Evolutionary conservation across 2,797 vertebrate genomes (phyloP), one percentile per base, ranked within the genome.

Genomic region (Paguma larvata): DNA sequence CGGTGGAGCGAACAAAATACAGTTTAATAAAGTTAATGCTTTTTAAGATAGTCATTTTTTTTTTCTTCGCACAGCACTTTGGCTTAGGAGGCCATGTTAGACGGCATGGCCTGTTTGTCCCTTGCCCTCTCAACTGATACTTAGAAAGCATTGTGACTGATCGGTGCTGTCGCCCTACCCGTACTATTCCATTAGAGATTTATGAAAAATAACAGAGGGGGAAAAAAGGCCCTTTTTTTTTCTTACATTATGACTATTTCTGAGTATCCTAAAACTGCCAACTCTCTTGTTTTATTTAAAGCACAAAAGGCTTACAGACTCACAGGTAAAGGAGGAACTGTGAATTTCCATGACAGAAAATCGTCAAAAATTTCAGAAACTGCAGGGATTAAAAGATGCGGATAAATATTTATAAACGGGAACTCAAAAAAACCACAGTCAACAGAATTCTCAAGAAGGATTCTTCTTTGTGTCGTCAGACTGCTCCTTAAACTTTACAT

Each of bases 361-460:
- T 77, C 90, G 83, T 97, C 90, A 80, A 96, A 80, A 92, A 75
- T 86, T 97, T 95, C 78, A 95, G 82, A 91, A 95, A 92, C 83
- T 73, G 27, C 38, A 56, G 68, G 78, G 85, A 95, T 96, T 97
- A 96, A 95, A 97, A 96, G 91, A 86, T 70, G 18, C 34, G 68
- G 65, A 97, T 97, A 97, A 97, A 97, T 97, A 97, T 97, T 97
- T 97, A 97, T 97, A 97, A 97, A 91, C 48, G n/a, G 95, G 83
- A 97, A 91, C 63, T 93, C 25, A 77, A 88, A 80, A 63, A 95
- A 84, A 83, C 83, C 48, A 41, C 27, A 95, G 83, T 94, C 93
- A 96, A 97, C 85, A 84, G 73, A 96, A 97, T 92, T 91, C 73
- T 97, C 82, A 77, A 83, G 88, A 79, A 96, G 63, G 41, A 94